Base-by-base conservation (phyloP, 2,888 invertebrate species). In the Chrysotoxum bicinctum region DNA sequence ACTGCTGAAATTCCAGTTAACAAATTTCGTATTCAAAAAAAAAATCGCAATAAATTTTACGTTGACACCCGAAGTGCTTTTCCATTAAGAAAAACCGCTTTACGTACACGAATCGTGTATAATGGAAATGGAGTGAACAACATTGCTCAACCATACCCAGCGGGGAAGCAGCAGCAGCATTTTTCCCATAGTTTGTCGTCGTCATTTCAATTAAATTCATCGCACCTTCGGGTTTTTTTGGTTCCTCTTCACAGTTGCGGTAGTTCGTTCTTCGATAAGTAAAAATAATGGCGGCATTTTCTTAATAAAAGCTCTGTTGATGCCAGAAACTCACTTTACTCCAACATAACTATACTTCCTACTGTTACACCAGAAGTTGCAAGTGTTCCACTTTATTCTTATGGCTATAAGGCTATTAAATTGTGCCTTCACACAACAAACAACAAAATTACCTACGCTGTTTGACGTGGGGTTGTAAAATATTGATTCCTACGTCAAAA, bases 401-500 rank as follows among this genome's bases (percentile, higher is more conserved):
- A 21, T 21, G 3, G 35, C 19, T 21, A 19, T 26, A n/a, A n/a
- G n/a, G n/a, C n/a, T n/a, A n/a, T 56, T 32, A 56, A 30, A 30
- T 16, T 12, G 21, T 58, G 21, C 7, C 21, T 37, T 21, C 19
- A 30, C 6, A 19, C 12, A 54, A 35, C 10, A 35, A 37, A 19
- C 19, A n/a, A 19, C 14, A 56, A 16, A 56, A 16, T 9, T 54
- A 30, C 40, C 40, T 7, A 37, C 16, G 3, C 8, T 19, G 37
- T 37, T 8, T 19, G 0, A 0, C 16, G 23, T 50, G 1, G 5
- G n/a, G 16, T 32, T 30, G 14, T 30, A 52, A 0, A 54, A 60
- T 37, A 60, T 60, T 60, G 37, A 60, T 60, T 7, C 12, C n/a
- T 2, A 21, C 5, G 30, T 75, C 54, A 40, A 82, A 66, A 52